Base-by-base conservation (phyloP, 2,888 invertebrate genomes). In the Cotesia congregata region DNA sequence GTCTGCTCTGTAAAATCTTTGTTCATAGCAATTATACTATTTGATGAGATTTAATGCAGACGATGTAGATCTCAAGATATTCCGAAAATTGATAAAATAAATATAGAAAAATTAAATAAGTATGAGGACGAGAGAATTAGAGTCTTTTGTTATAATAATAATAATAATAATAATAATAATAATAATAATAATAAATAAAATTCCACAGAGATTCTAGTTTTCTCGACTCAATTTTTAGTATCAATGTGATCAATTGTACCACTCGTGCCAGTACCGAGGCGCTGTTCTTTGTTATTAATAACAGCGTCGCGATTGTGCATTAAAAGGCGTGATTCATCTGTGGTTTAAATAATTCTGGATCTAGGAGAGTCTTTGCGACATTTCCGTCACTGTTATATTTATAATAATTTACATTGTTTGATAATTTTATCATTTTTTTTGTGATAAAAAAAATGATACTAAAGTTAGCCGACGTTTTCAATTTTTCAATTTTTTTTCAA, bases 161-260 rank as follows among this genome's bases (percentile, higher is more conserved):
- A 74, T n/a, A n/a, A n/a, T n/a, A n/a, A n/a, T n/a, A n/a, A n/a
- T n/a, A n/a, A n/a, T n/a, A n/a, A n/a, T n/a, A n/a, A n/a, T n/a
- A n/a, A n/a, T n/a, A n/a, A 62, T 30, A 67, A 30, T 30, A 6
- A 61, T 38, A 69, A 74, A 15, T 62, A 38, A 68, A 62, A 72
- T 68, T 68, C 64, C 67, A 69, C 62, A 60, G 62, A 60, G 69
- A 68, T 74, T 75, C 67, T 65, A 78, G 59, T 75, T 72, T 77
- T 77, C 73, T 76, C 74, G 74, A 72, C 78, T 78, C 76, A 60
- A 60, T 77, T 78, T 81, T 78, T 79, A 81, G 82, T 83, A 83
- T 84, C 85, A 30, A 30, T 86, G 86, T 87, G 86, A 87, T 87
- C 85, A 84, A 85, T 85, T 86, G 86, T 86, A 86, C 87, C 86